A percentile compares a stretch with the other conserved stretches of the same genome.
These are phyloP conservation scores for Neocloeon triangulifer DNA, from an alignment of 1,140 invertebrate species.

Conservation along the genomic window DNA sequence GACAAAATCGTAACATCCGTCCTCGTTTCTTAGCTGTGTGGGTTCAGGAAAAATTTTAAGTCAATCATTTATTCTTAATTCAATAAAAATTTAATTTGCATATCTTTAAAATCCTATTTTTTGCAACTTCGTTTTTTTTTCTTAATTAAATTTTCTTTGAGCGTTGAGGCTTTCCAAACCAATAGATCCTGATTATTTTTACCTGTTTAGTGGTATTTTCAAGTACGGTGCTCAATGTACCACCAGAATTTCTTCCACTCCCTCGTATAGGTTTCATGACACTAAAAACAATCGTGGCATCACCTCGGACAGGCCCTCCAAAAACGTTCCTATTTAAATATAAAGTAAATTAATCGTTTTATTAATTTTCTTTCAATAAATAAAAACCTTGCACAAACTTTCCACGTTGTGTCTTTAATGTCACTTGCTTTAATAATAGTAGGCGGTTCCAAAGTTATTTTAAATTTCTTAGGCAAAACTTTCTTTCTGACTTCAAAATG, in stretches of 20 bases:
- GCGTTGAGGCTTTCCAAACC: too few species aligned
- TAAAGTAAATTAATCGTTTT: not conserved
- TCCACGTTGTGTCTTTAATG: slow-evolving; percentile 21
- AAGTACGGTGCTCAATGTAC: too few species aligned
- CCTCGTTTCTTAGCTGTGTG: slow-evolving; percentile 15
- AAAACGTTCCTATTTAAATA: slow-evolving; percentile 35
- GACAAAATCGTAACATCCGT: slow-evolving; percentile 24
- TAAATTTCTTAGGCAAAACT: slow-evolving; percentile 38
- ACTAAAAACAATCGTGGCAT: slow-evolving; percentile 13
- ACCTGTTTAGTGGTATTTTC: too few species aligned
- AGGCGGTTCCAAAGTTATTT: slow-evolving; percentile 33
- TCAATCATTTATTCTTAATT: too few species aligned
- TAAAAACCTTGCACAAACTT: slow-evolving; percentile 37
- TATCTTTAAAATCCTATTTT: too few species aligned
- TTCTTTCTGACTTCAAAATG: slow-evolving; percentile 33
- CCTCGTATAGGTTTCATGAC: too few species aligned
- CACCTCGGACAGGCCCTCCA: slow-evolving; percentile 43
- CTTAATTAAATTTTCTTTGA: too few species aligned
- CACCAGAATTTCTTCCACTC: too few species aligned
- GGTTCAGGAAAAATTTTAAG: too few species aligned
- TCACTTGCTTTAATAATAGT: slow-evolving; percentile 28
- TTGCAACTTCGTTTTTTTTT: too few species aligned
- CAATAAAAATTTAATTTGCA: too few species aligned
- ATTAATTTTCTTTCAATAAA: slow-evolving; percentile 13
- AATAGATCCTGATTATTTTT: too few species aligned